phyloP scores from a whole-genome alignment of 2,888 invertebrate genomes.

The Autographa pulchrina region DNA sequence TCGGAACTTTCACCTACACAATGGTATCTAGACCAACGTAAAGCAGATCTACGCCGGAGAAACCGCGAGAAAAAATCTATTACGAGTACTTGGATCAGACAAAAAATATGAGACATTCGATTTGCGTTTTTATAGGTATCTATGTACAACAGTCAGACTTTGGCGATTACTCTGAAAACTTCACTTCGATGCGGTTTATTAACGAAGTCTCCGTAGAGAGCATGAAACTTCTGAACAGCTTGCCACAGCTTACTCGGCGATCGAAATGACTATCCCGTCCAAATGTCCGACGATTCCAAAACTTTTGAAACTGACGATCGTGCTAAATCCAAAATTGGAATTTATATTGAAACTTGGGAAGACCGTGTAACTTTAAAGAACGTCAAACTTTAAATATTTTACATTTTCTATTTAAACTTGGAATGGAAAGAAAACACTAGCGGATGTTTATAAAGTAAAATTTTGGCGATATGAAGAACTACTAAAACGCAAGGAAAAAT shows the following conservation, averaged over 20 bases:
- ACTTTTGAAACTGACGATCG: slow-evolving; percentile 59
- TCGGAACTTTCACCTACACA: slow-evolving; percentile 25
- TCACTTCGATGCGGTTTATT: slow-evolving; percentile 60
- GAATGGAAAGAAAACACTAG: slow-evolving; percentile 30
- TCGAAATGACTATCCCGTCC: slow-evolving; percentile 58
- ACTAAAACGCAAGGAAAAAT: neutral
- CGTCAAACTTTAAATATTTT: slow-evolving; percentile 45
- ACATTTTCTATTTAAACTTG: slow-evolving; percentile 24
- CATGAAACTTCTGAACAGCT: slow-evolving; percentile 60
- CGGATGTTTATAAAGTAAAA: slow-evolving; percentile 16
- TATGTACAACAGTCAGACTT: slow-evolving; percentile 15
- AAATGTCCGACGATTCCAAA: slow-evolving; percentile 56
- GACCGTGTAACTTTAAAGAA: slow-evolving; percentile 39
- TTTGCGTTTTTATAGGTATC: slow-evolving; percentile 27
- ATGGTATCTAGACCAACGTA: slow-evolving; percentile 33
- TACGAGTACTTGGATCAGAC: neutral
- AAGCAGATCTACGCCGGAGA: slow-evolving; percentile 10
- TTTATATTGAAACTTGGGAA: slow-evolving; percentile 59
- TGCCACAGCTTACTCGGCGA: slow-evolving; percentile 57
- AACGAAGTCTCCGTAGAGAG: slow-evolving; percentile 55
- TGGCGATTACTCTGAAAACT: slow-evolving; percentile 41
- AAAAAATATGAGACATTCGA: slow-evolving; percentile 27
- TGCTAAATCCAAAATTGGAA: slow-evolving; percentile 57
- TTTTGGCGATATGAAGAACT: slow-evolving; percentile 13
- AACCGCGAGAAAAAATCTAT: slow-evolving; percentile 31